Conservation (phyloP, 2,113 vertebrate species). For the Edolisoma coerulescens region DNA sequence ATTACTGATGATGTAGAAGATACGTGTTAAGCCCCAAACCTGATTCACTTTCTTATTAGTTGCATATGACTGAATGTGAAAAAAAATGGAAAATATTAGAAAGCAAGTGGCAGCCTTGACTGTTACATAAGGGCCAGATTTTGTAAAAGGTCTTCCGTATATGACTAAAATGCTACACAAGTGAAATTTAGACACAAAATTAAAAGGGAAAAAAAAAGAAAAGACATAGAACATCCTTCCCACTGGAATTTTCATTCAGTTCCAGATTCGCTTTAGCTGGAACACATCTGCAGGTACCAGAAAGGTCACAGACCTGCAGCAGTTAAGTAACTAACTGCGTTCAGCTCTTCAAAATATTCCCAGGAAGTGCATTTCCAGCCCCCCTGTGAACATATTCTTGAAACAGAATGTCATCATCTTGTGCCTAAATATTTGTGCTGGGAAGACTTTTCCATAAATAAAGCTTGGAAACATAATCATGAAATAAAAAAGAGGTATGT, state of each 20-base stretch:
- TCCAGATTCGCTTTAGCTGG: neutral
- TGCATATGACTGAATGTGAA: neutral
- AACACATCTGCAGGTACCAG: neutral
- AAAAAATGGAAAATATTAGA: neutral
- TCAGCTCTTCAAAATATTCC: neutral
- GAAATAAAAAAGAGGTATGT: neutral
- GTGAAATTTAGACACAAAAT: neutral
- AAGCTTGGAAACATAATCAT: neutral
- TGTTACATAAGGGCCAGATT: neutral
- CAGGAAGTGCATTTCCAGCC: neutral
- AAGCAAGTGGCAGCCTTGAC: neutral
- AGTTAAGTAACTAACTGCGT: neutral
- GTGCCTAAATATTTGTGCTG: slow-evolving; percentile 3
- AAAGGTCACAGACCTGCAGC: neutral
- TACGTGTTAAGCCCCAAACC: neutral
- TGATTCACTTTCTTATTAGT: neutral
- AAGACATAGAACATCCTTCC: neutral
- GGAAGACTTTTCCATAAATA: neutral
- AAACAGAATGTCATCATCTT: neutral
- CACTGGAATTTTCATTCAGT: neutral
- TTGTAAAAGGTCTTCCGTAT: neutral
- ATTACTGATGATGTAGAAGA: neutral
- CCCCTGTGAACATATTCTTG: neutral
- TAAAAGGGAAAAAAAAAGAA: neutral
- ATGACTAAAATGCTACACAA: neutral